phyloP scores from a whole-genome alignment of 2,888 invertebrate species.

The Ptilodon capucinus region DNA sequence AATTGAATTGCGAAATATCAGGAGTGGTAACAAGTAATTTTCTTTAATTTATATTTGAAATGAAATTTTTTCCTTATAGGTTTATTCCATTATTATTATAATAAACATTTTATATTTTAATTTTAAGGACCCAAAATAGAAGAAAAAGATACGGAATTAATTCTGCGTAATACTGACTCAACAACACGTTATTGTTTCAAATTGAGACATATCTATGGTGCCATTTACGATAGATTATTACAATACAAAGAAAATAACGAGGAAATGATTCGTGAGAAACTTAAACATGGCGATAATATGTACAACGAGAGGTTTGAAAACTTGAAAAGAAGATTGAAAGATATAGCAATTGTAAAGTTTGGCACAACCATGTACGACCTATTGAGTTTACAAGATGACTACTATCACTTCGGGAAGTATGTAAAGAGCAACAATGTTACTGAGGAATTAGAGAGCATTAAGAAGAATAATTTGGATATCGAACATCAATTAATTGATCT shows the following conservation, averaged over 20 bases:
- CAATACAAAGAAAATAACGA: slow-evolving; percentile 12
- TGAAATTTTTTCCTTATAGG: neutral
- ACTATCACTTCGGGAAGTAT: slow-evolving; percentile 32
- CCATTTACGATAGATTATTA: slow-evolving; percentile 22
- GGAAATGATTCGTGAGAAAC: neutral
- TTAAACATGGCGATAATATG: slow-evolving; percentile 9
- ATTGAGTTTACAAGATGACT: slow-evolving; percentile 46
- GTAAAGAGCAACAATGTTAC: slow-evolving; percentile 8
- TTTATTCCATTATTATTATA: too few relatives aligned
- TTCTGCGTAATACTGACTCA: slow-evolving; percentile 2
- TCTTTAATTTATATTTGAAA: neutral
- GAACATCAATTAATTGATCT: slow-evolving; percentile 13
- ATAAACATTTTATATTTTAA: too few relatives aligned
- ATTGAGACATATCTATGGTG: slow-evolving; percentile 27
- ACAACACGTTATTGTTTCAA: slow-evolving; percentile 32
- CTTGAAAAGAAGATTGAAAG: slow-evolving; percentile 33
- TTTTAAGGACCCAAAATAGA: neutral
- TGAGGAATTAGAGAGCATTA: neutral
- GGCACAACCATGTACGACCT: slow-evolving; percentile 47
- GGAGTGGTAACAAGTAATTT: slow-evolving; percentile 8
- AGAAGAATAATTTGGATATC: slow-evolving; percentile 6
- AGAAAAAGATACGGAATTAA: too few relatives aligned
- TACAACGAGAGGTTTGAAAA: slow-evolving; percentile 21
- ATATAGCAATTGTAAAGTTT: slow-evolving; percentile 36
- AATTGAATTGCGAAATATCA: slow-evolving; percentile 28